Base-by-base conservation (phyloP, 37 sponge, comb jelly and placozoan genomes). In the Spongilla lacustris region DNA sequence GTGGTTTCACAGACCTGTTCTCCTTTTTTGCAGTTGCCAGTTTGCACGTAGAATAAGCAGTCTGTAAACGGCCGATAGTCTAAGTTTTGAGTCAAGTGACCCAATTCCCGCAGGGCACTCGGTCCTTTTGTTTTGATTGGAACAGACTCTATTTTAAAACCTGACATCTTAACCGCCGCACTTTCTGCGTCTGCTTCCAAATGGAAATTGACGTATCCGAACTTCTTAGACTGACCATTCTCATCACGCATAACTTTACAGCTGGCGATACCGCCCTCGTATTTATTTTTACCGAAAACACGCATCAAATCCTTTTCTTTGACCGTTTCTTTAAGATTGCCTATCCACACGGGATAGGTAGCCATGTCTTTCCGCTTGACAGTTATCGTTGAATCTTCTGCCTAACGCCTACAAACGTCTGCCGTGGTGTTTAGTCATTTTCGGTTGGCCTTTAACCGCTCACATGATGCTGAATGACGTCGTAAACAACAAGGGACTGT, bases 31-130 rank as follows among this genome's bases (percentile, higher is more conserved):
- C 95, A 91, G 19, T 70, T 66, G 25, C 49, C 67, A 26, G 85
- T 71, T 69, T 88, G 67, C 38, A 90, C 80, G 48, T 88, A 94
- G 80, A 92, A 92, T n/a, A 74, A 76, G 48, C 95, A 95, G 72
- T 95, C 95, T n/a, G 95, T 95, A 23, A 89, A 68, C 2, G 95
- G 95, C 38, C 95, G 78, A 41, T 82, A 92, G 85, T 95, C 77
- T 22, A 66, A 1, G 0, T 26, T 25, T 31, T 77, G 34, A 0
- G 46, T 46, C 36, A 81, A 84, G 37, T 90, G 81, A 3, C 87
- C 92, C 34, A 86, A 77, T 22, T 46, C 27, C 38, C 80, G 32
- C 34, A 95, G 73, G 0, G 71, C 79, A 14, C 21, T 50, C 3
- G 96, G 93, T 48, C 96, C 93, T 50, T 92, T 92, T 1, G 84